These are phyloP conservation scores for Chironomus tentans DNA, from an alignment of 2,888 invertebrate species.

Conservation along the genomic window DNA sequence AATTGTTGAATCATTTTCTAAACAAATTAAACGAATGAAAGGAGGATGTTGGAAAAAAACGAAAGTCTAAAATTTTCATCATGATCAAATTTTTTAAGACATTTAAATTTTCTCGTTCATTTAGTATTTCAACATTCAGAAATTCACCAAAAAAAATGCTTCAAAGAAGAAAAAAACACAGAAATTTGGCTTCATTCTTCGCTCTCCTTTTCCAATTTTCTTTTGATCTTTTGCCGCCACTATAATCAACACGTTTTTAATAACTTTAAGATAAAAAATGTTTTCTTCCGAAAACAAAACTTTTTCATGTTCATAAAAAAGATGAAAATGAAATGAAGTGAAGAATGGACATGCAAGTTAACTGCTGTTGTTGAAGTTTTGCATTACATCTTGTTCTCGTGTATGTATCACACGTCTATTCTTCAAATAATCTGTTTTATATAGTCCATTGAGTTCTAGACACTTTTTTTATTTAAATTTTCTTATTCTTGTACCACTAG, in stretches of 20 bases:
- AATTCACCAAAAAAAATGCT: not conserved
- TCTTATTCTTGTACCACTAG: no score
- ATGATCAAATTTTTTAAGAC: not conserved
- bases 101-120: not conserved
- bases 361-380: not conserved
- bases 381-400: not conserved
- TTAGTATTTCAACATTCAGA: not conserved
- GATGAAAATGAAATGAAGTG: not conserved
- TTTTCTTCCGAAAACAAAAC: not conserved
- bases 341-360: not conserved
- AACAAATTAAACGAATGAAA: not conserved
- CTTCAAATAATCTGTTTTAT: no score
- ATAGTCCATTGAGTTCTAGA: no score
- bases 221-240: conserved; percentile 22
- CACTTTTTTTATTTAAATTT: no score
- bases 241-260: conserved; percentile 27
- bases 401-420: not conserved
- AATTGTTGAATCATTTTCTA: not conserved
- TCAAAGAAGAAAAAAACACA: not conserved
- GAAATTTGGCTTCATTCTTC: not conserved
- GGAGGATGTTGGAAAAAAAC: not conserved
- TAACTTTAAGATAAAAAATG: conserved; percentile 16
- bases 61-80: not conserved
- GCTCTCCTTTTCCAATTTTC: not conserved
- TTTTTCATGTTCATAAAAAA: not conserved